Conservation (phyloP, 2,888 invertebrate species). For the Tiphia femorata region DNA sequence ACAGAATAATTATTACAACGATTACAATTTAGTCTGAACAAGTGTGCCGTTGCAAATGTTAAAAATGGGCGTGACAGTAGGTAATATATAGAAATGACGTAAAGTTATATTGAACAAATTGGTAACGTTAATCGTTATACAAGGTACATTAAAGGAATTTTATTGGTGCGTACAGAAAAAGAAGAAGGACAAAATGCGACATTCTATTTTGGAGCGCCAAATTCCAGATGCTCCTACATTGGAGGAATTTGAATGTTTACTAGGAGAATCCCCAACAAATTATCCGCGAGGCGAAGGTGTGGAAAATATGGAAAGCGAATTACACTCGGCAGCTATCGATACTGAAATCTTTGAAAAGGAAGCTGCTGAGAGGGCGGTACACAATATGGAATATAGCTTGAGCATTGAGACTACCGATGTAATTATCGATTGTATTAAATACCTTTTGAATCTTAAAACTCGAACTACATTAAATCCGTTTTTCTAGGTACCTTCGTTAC, state of each 20-base stretch:
- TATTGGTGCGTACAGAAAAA: constrained; percentile 46
- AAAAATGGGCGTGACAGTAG: no score
- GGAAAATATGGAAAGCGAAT: constrained; percentile 66
- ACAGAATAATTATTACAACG: no score
- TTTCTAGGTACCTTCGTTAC: not conserved
- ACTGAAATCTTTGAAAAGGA: constrained; percentile 61
- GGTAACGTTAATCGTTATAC: no score
- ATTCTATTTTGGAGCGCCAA: constrained; percentile 50
- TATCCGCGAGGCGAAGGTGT: constrained; percentile 64
- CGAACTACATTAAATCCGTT: not conserved
- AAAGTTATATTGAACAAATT: not conserved
- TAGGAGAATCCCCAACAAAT: constrained; percentile 65
- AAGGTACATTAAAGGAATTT: no score
- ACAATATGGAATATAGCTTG: constrained; percentile 11
- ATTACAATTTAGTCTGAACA: no score
- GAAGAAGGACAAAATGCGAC: constrained; percentile 54
- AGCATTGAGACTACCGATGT: constrained; percentile 19
- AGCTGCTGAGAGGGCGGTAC: constrained; percentile 25
- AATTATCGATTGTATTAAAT: constrained; percentile 1
- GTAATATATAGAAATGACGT: no score
- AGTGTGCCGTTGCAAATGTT: no score
- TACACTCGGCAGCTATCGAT: constrained; percentile 65
- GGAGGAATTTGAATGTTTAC: constrained; percentile 65
- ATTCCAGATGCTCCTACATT: constrained; percentile 65
- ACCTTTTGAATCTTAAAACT: not conserved